A percentile compares a stretch with the other conserved stretches of the same genome.
Conservation (phyloP, 2,797 vertebrate species). For the Clarias fuscus region DNA sequence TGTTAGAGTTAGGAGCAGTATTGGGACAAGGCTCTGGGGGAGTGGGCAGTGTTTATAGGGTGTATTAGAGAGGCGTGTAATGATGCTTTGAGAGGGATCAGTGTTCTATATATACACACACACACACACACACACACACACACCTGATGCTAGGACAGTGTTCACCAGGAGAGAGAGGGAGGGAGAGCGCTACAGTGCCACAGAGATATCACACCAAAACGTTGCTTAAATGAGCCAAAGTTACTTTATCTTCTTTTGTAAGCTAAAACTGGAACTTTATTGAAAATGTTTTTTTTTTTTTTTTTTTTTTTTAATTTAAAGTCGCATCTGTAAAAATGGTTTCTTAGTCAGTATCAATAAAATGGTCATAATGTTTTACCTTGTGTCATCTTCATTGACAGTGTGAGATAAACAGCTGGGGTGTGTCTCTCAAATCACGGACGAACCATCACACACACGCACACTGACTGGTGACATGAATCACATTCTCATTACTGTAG, state of each 20-base stretch:
- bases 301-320: constrained; percentile 42
- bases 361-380: constrained; percentile 30
- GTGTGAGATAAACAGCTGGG: not conserved
- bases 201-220: constrained; percentile 45
- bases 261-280: constrained; percentile 4
- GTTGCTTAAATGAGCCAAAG: constrained; percentile 77
- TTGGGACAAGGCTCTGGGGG: not conserved
- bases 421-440: not conserved
- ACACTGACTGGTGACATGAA: too few relatives aligned
- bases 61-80: not conserved
- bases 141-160: not conserved
- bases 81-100: not conserved
- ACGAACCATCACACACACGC: not conserved
- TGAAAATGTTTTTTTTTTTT: not conserved
- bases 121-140: not conserved
- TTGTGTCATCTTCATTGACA: not conserved
- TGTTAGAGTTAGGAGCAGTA: not conserved
- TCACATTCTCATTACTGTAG: too few relatives aligned
- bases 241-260: constrained; percentile 60
- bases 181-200: constrained; percentile 48
- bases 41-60: not conserved
- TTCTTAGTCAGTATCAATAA: constrained; percentile 70
- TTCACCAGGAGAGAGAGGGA: not conserved
- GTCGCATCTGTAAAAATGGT: constrained; percentile 70
- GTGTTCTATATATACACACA: not conserved